phyloP scores from a whole-genome alignment of 2,888 invertebrate genomes.

The Erebia ligea region DNA sequence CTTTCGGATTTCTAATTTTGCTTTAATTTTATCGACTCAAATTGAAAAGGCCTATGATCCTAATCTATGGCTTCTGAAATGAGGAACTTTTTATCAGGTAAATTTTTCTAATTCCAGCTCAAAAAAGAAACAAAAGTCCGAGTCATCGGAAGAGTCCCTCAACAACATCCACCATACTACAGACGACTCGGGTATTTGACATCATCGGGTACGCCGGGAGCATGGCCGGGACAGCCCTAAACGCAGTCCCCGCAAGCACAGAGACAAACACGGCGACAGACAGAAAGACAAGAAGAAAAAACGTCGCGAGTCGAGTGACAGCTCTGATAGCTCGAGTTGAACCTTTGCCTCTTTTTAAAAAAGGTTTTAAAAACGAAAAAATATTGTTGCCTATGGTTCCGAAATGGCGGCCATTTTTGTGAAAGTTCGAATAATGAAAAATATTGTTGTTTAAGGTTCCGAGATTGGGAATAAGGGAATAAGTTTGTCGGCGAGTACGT shows the following conservation, averaged over 20 bases:
- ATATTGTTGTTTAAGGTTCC: background rate
- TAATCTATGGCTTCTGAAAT: too few species aligned
- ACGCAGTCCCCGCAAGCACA: conserved; percentile 54
- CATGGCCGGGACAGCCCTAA: conserved; percentile 70
- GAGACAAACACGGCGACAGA: conserved; percentile 52
- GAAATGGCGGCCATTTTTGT: background rate
- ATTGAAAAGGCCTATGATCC: background rate
- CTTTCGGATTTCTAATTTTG: too few species aligned
- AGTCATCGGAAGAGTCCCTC: conserved; percentile 72
- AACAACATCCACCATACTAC: conserved; percentile 77
- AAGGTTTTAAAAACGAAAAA: conserved; percentile 19
- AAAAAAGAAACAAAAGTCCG: conserved; percentile 71
- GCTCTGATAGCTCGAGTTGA: conserved; percentile 72
- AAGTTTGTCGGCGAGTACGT: conserved; percentile 7
- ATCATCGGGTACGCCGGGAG: conserved; percentile 72
- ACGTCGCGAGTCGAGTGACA: conserved; percentile 60
- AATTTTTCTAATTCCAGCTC: conserved; percentile 44
- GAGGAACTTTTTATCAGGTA: too few species aligned
- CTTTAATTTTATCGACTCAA: too few species aligned
- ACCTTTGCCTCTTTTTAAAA: conserved; percentile 31
- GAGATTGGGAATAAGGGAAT: background rate
- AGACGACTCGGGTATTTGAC: conserved; percentile 80
- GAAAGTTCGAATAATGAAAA: background rate
- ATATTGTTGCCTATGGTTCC: conserved; percentile 22
- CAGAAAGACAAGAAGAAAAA: conserved; percentile 61